Percentiles rank a stretch among this genome's conserved stretches.
Conservation (phyloP, 2,888 invertebrate species). For the Drosophila siamana region DNA sequence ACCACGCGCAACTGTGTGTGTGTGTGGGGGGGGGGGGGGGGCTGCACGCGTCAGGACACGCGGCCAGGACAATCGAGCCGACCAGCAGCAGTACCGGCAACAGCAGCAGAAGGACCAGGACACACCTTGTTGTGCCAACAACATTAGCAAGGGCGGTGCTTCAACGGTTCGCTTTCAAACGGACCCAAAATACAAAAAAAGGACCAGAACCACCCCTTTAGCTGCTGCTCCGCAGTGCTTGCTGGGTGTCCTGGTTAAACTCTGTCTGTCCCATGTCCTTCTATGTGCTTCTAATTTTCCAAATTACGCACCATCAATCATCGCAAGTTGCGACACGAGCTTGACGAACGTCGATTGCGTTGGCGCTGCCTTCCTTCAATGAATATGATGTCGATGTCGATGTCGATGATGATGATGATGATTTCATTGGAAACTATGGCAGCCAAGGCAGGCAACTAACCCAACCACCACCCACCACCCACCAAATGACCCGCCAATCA, state of each 20-base stretch:
- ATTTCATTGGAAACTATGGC: slow-evolving; percentile 17
- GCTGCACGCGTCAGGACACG: slow-evolving; percentile 65
- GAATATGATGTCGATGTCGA: slow-evolving; percentile 47
- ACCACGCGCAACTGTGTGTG: slow-evolving; percentile 73
- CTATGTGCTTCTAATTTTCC: slow-evolving; percentile 78
- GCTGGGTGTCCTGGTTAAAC: slow-evolving; percentile 10
- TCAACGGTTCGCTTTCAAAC: slow-evolving; percentile 32
- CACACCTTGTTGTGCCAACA: slow-evolving; percentile 83
- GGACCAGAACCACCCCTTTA: slow-evolving; percentile 66
- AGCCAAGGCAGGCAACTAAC: too few relatives aligned
- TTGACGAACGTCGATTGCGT: slow-evolving; percentile 73
- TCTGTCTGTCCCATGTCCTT: slow-evolving; percentile 37
- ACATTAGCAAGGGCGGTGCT: slow-evolving; percentile 71
- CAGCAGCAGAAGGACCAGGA: slow-evolving; percentile 36
- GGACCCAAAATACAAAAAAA: slow-evolving; percentile 57
- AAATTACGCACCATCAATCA: slow-evolving; percentile 84
- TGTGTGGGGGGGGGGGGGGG: too few relatives aligned
- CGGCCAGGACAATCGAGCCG: slow-evolving; percentile 56
- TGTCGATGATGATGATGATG: slow-evolving; percentile 25
- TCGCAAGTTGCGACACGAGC: slow-evolving; percentile 70
- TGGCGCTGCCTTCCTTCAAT: slow-evolving; percentile 40
- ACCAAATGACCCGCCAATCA: slow-evolving; percentile 46
- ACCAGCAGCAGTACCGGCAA: slow-evolving; percentile 12
- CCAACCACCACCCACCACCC: slow-evolving; percentile 33
- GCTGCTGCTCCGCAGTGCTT: not conserved